Conservation (phyloP, 2,797 vertebrate species). For the Clarias pachynema region DNA sequence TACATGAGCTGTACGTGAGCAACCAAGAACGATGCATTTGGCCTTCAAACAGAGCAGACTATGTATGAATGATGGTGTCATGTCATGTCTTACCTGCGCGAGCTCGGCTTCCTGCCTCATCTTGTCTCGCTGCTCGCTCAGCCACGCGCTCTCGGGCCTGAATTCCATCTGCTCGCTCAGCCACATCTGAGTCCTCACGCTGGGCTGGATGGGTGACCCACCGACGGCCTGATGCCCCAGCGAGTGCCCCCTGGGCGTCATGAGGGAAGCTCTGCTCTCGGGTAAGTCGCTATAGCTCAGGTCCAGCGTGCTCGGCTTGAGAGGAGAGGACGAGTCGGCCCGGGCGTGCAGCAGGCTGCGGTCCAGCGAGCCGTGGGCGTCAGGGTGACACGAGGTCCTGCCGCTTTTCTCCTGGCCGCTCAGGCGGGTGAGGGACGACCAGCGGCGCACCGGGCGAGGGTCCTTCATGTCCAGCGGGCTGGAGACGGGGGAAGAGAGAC, state of each 20-base stretch:
- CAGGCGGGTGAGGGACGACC: conserved; percentile 91
- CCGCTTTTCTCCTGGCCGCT: conserved; percentile 67
- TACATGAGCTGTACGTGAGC: too few relatives aligned
- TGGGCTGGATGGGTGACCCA: conserved; percentile 84
- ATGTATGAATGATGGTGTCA: not conserved
- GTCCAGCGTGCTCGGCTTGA: conserved; percentile 83
- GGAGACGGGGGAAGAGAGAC: conserved; percentile 64
- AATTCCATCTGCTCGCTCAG: conserved; percentile 91
- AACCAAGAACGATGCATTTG: not conserved
- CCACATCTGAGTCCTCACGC: conserved; percentile 93
- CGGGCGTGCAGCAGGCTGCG: conserved; percentile 70
- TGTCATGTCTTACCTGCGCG: conserved; percentile 84
- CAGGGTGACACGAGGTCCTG: conserved; percentile 61
- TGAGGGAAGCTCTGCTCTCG: conserved; percentile 72
- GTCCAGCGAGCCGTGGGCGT: conserved; percentile 74
- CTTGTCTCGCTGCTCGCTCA: conserved; percentile 73
- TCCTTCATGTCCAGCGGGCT: conserved; percentile 85
- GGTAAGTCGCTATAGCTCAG: conserved; percentile 85
- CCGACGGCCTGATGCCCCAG: conserved; percentile 78
- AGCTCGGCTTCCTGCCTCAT: conserved; percentile 71
- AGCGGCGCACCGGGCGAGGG: conserved; percentile 84
- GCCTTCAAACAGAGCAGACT: not conserved
- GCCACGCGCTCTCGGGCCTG: conserved; percentile 74
- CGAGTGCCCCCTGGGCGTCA: conserved; percentile 67
- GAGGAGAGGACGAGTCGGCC: conserved; percentile 73